A percentile compares a stretch with the other conserved stretches of the same genome.
phyloP scores from a whole-genome alignment of 2,888 invertebrate genomes.

The Sarcophaga rosellei region DNA sequence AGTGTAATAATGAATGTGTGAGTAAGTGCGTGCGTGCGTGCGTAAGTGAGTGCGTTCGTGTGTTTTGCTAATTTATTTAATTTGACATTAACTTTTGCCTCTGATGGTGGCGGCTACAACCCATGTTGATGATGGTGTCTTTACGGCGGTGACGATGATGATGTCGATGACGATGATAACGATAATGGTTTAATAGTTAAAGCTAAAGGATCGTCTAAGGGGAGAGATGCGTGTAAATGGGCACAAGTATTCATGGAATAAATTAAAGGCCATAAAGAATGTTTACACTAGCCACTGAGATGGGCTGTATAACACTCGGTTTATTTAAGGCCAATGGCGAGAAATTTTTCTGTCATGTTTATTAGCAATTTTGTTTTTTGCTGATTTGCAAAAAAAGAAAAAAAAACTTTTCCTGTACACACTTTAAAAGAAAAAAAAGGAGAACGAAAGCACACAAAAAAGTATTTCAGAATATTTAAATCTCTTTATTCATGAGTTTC shows the following conservation, averaged over 20 bases:
- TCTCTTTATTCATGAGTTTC: too few species aligned
- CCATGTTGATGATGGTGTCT: conserved; percentile 13
- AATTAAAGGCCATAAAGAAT: not conserved
- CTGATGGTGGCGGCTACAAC: conserved; percentile 5
- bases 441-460: too few species aligned
- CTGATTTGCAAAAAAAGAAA: too few species aligned
- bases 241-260: not conserved
- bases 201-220: not conserved
- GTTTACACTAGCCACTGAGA: not conserved
- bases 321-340: too few species aligned
- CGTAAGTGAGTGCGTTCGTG: conserved; percentile 40
- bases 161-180: not conserved
- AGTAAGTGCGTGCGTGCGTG: not conserved
- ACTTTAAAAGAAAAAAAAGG: too few species aligned
- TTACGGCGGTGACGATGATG: not conserved
- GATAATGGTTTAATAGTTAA: not conserved
- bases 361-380: too few species aligned
- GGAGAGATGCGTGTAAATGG: not conserved
- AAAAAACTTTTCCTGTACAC: too few species aligned
- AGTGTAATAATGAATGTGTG: not conserved
- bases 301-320: not conserved
- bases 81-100: conserved; percentile 54
- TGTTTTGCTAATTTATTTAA: conserved; percentile 59
- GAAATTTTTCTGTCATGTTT: too few species aligned
- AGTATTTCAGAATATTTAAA: too few species aligned